Base-by-base conservation (phyloP, 2,797 vertebrate species). In the Pantherophis alleghaniensis region DNA sequence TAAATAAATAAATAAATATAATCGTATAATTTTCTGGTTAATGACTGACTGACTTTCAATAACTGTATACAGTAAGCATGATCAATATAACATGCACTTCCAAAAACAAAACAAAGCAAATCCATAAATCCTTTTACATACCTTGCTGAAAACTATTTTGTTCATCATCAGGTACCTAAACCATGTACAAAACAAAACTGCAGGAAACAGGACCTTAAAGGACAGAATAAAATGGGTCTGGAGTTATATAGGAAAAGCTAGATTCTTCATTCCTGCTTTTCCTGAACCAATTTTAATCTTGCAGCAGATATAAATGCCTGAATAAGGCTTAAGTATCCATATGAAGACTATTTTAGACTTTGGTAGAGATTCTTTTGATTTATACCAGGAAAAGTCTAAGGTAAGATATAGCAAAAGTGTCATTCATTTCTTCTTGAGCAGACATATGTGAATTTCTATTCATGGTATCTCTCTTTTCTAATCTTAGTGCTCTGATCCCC, bases 401-500 rank as follows among this genome's bases (percentile, higher is more conserved):
- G 94, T 47, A 91, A 92, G 0, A 51, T 63, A 92, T 61, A 56
- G 0, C 1, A 7, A 66, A 92, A 47, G 32, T n/a, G 32, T 94
- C 87, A 90, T 51, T 5, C 0, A 9, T 20, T 63, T 14, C 0
- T 87, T 92, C 94, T 94, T 89, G 37, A 42, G 69, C 92, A 94
- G 18, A 1, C 13, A 93, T 63, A 32, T 94, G n/a, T 91, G 69
- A 74, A 90, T 93, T 95, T 92, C 94, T 74, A 95, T 28, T 69
- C 26, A 24, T 91, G 12, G 24, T 28, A 88, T 26, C 4, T 86
- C 86, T 57, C 89, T 87, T 1, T 53, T 42, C 53, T 95, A 95
- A 95, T 92, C 56, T 92, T 92, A 92, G 37, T 87, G 93, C 94
- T 86, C 55, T 91, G 90, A 95, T 95, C 92, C 47, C 87, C 5